Base-by-base conservation (phyloP, 2,797 vertebrate species). In the Netta rufina region DNA sequence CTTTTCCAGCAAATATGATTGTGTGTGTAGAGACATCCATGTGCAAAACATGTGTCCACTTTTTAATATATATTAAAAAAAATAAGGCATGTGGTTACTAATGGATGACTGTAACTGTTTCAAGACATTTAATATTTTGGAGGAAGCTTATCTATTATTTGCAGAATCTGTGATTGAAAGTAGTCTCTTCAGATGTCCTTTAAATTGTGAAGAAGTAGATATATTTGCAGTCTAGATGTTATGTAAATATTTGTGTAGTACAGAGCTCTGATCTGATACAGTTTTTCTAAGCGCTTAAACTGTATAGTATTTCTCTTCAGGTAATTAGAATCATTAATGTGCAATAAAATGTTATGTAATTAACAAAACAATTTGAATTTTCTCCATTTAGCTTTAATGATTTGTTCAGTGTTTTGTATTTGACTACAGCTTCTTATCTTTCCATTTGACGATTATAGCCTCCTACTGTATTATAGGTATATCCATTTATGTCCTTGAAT, bases 211-310 rank as follows among this genome's bases (percentile, higher is more conserved):
- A 78, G 45, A 3, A 47, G 30, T 5, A 72, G 16, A 8, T 69
- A 7, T 0, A 0, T 57, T 24, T 21, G 11, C n/a, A 32, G 18
- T 75, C 7, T 43, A 56, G 25, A 11, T 32, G 15, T 45, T 82
- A 28, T 10, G 4, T 85, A 14, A 53, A 3, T 58, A 49, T 43
- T 66, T 56, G 5, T 60, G 54, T 45, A 39, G 15, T 71, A 57
- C 47, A 77, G 58, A 45, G 14, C 66, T 95, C 41, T 77, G 36
- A 38, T 65, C 11, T 77, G 41, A 49, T 71, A 25, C 51, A 53
- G 27, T 28, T 53, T 53, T 53, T 53, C 51, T 28, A 53, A 53
- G 27, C 9, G 16, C 27, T 53, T 28, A 53, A 15, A 28, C 51
- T 53, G 51, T 51, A 2, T 33, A 30, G 25, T 32, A 4, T 67